Conservation (phyloP, 2,888 invertebrate species). For the Unio pictorum region DNA sequence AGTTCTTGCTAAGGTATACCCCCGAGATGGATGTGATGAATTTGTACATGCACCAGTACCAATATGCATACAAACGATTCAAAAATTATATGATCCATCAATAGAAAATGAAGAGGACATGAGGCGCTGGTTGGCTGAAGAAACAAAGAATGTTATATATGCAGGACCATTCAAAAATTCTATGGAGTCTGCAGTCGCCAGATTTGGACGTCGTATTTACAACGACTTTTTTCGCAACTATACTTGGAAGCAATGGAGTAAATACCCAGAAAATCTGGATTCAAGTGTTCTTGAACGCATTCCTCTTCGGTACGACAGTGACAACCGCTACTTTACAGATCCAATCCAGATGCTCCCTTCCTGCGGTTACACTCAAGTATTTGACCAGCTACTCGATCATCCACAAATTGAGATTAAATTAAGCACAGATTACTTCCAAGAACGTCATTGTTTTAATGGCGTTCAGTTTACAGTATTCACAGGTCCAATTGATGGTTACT, state of each 20-base stretch:
- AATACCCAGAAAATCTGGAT: slow-evolving; percentile 6
- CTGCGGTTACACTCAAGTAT: slow-evolving; percentile 2
- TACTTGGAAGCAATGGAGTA: slow-evolving; percentile 10
- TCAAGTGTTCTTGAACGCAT: slow-evolving; percentile 7
- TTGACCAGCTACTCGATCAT: slow-evolving; percentile 7
- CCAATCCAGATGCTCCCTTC: slow-evolving; percentile 6
- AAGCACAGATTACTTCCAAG: slow-evolving; percentile 1
- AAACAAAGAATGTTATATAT: too few species aligned
- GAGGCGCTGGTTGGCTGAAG: too few species aligned
- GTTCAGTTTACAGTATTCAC: background rate
- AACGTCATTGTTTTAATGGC: too few species aligned
- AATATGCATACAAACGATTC: too few species aligned
- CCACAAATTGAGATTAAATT: background rate
- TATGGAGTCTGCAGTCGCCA: slow-evolving; percentile 1
- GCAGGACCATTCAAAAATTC: background rate
- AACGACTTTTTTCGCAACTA: slow-evolving; percentile 5
- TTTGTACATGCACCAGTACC: too few species aligned
- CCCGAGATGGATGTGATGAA: too few species aligned
- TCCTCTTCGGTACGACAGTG: slow-evolving; percentile 2
- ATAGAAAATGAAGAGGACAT: too few species aligned
- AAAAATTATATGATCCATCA: too few species aligned
- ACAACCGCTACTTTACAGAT: slow-evolving; percentile 11
- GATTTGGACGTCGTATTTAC: slow-evolving; percentile 2
- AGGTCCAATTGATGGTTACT: slow-evolving; percentile 9
- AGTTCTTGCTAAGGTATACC: too few species aligned